These are phyloP conservation scores for Phrynocephalus vlangalii DNA, from an alignment of 2,797 vertebrate genomes.

Conservation along the genomic window DNA sequence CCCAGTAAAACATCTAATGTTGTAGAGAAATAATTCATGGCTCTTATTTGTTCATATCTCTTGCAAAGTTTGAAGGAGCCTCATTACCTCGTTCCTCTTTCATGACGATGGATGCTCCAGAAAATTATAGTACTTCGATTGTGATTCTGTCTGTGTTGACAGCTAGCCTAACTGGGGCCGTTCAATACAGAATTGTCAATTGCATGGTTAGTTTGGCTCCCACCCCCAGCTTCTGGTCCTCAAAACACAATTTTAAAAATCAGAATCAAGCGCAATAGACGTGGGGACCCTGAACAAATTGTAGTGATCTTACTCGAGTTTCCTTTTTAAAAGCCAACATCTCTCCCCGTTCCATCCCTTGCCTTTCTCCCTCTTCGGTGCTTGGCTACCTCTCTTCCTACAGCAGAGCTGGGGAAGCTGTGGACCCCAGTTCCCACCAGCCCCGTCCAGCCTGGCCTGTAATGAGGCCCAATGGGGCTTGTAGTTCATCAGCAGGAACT, in stretches of 20 bases:
- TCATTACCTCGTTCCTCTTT: not conserved
- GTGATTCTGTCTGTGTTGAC: not conserved
- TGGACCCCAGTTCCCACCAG: not conserved
- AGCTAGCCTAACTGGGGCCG: not conserved
- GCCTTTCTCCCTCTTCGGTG: not conserved
- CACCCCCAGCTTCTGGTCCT: not conserved
- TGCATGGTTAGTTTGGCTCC: too few species aligned
- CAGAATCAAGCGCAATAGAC: not conserved
- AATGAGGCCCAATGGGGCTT: not conserved
- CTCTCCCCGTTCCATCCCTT: not conserved
- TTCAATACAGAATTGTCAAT: not conserved
- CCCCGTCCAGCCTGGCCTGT: not conserved
- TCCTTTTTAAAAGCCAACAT: not conserved
- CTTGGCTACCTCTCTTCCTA: not conserved
- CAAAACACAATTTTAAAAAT: not conserved
- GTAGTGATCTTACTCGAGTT: not conserved
- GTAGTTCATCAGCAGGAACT: not conserved
- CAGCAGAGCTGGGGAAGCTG: not conserved
- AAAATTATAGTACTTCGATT: not conserved
- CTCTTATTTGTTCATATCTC: constrained; percentile 27
- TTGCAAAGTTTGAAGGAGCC: not conserved
- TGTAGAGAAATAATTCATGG: not conserved
- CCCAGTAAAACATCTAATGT: constrained; percentile 28
- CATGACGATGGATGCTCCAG: not conserved
- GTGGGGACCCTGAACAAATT: too few species aligned